Base-by-base conservation (phyloP, 2,113 vertebrate genomes). In the Polypterus senegalus region DNA sequence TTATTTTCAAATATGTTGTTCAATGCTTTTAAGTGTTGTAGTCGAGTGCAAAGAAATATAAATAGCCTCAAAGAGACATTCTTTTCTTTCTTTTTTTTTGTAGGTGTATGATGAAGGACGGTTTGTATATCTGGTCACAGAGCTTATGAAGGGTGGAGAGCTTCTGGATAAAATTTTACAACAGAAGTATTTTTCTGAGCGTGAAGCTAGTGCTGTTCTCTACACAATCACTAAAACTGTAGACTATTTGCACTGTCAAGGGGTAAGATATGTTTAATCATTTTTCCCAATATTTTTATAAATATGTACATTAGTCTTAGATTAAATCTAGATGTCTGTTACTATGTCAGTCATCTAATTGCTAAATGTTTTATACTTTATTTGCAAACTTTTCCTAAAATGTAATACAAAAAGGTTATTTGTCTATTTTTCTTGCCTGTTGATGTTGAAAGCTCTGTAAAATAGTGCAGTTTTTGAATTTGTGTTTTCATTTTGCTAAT, bases 191-290 rank as follows among this genome's bases (percentile, higher is more conserved):
- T 98, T 98, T 79, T 97, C 94, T 0, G 96, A 98, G 74, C 77
- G 90, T 9, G 94, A 98, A 74, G 94, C 94, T 68, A 92, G 92
- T 2, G 92, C 92, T 57, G 92, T 97, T 5, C 79, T 98, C 2
- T 96, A 88, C 81, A 92, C 92, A 55, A 93, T 98, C 71, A 78
- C 92, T 44, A 95, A 96, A 82, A 95, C 94, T 4, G 91, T 95
- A 68, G 92, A 97, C 75, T 98, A 97, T 80, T 90, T 98, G 83
- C 94, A 97, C 81, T 93, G 92, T 81, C 94, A 98, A 85, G 94
- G 92, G 74, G 92, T 98, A 79, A 89, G 78, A 77, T 59, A 51
- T 61, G 48, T 43, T 52, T 52, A n/a, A 27, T 27, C 27, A 27
- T 27, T 27, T 27, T 27, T 59, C 27, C 27, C 27, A 27, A 27